These are phyloP conservation scores for human DNA, from an alignment of 2,113 vertebrate species.

Conservation along the genomic window DNA sequence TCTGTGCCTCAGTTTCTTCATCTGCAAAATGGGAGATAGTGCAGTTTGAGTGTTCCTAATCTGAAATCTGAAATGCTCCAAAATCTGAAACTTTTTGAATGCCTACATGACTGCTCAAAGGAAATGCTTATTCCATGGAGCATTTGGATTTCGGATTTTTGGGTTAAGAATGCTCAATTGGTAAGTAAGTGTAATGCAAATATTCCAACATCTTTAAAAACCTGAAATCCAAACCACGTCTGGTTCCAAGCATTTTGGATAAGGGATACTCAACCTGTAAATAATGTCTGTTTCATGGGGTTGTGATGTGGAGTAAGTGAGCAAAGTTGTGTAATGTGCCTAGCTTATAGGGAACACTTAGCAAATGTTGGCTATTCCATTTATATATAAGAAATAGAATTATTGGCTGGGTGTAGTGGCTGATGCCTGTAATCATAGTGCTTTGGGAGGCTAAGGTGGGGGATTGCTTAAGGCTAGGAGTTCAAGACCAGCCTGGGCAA, in stretches of 20 bases:
- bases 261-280: neutral
- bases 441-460: no score
- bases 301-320: neutral
- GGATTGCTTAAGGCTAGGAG: no score
- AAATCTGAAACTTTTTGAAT: neutral
- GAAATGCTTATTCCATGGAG: neutral
- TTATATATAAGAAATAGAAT: conserved; percentile 14
- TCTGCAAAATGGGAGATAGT: neutral
- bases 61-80: neutral
- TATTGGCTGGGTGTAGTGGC: neutral
- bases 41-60: neutral
- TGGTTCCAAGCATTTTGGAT: neutral
- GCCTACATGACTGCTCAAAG: neutral
- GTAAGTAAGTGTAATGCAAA: neutral
- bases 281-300: neutral
- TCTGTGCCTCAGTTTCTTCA: conserved; percentile 3
- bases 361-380: neutral
- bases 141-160: neutral
- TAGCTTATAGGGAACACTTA: neutral
- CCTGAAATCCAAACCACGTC: neutral
- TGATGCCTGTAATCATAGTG: no score
- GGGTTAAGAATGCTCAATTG: neutral
- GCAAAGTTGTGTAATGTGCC: neutral
- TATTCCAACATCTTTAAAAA: neutral
- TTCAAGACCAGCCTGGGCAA: no score